Conservation (phyloP, 2,888 invertebrate species). For the Hypena proboscidalis region DNA sequence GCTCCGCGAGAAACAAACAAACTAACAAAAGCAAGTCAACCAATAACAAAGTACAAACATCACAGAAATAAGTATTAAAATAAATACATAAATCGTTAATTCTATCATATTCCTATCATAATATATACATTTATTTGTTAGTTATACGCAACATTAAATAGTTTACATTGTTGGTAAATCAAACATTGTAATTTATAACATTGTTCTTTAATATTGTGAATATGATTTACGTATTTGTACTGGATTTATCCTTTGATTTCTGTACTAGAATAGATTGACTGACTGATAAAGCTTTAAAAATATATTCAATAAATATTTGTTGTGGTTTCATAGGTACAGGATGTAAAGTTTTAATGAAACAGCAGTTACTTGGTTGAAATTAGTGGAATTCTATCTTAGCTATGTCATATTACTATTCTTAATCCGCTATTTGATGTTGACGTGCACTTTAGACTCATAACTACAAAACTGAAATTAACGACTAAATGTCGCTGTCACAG, state of each 20-base stretch:
- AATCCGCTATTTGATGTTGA: conserved; percentile 23
- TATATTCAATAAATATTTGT: too few relatives aligned
- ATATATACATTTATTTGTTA: conserved; percentile 5
- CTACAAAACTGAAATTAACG: conserved; percentile 20
- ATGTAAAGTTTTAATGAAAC: too few relatives aligned
- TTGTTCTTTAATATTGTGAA: background rate
- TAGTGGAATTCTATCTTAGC: too few relatives aligned
- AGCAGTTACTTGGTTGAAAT: too few relatives aligned
- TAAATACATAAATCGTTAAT: conserved; percentile 5
- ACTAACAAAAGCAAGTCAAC: conserved; percentile 50
- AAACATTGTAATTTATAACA: conserved; percentile 1
- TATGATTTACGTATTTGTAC: too few relatives aligned
- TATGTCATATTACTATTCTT: too few relatives aligned
- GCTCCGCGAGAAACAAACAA: conserved; percentile 53
- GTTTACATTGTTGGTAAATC: conserved; percentile 3
- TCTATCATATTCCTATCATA: background rate
- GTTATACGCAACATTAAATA: background rate
- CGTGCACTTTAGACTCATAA: background rate
- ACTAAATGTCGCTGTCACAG: conserved; percentile 35
- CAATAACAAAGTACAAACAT: conserved; percentile 17
- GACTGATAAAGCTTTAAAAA: too few relatives aligned
- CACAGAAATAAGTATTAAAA: background rate
- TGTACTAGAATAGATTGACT: too few relatives aligned
- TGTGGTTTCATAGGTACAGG: too few relatives aligned
- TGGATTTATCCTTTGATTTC: too few relatives aligned